Evolutionary conservation across 2,888 invertebrate genomes (phyloP).

Genomic region (Nyleta sp.): DNA sequence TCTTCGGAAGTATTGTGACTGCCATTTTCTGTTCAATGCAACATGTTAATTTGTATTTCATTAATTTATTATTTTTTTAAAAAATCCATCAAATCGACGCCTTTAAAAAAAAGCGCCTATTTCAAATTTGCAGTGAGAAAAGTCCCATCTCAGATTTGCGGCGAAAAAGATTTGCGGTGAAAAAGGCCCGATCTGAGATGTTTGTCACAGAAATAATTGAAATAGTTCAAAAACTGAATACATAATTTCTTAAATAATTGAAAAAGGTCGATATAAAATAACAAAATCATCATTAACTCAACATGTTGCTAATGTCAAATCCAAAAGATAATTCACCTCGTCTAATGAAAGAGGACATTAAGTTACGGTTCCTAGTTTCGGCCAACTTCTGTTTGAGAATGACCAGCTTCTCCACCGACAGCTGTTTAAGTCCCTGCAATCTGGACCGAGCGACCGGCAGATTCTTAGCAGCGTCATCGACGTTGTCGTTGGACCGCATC

Average conservation of each 20-base stretch:
- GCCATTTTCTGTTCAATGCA: conserved; percentile 56
- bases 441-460: conserved; percentile 83
- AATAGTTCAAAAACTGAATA: no score
- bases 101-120: no score
- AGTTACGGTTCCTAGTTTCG: conserved; percentile 82
- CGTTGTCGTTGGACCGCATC: conserved; percentile 69
- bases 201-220: no score
- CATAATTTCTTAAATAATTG: no score
- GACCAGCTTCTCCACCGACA: conserved; percentile 88
- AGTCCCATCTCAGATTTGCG: no score
- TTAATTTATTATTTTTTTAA: no score
- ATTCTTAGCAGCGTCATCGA: conserved; percentile 78
- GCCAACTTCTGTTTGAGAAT: conserved; percentile 86
- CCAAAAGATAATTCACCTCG: conserved; percentile 64
- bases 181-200: no score
- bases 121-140: no score
- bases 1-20: conserved; percentile 69
- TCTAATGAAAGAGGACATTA: conserved; percentile 63
- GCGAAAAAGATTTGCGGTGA: no score
- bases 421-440: conserved; percentile 86
- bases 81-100: no score
- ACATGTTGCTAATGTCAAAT: background rate
- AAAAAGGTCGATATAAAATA: no score
- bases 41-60: conserved; percentile 20
- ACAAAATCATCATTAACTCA: no score